Base-by-base conservation (phyloP, 2,888 invertebrate genomes). In the Tinea semifulvella region DNA sequence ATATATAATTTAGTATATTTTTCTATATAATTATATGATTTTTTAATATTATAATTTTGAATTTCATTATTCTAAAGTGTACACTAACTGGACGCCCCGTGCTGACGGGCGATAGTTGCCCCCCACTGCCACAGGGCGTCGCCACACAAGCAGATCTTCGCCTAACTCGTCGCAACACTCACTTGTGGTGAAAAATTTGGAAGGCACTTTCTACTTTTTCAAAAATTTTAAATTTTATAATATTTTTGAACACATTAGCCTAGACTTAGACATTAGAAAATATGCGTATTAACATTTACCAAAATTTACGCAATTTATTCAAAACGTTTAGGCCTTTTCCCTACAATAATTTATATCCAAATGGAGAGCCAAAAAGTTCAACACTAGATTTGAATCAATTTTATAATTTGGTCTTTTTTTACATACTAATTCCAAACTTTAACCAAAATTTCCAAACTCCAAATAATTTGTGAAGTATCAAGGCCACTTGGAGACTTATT, bases 131-230 rank as follows among this genome's bases (percentile, higher is more conserved):
- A n/a, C n/a, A n/a, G n/a, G n/a, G n/a, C n/a, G n/a, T n/a, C 62
- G 53, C 36, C 3, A 3, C 18, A 36, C 65, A 57, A 54, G 56
- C 61, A 63, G 61, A 60, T 61, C 66, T 59, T 72, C 84, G 85
- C 83, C 85, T 75, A 74, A 72, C 67, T 65, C 61, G 67, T 67
- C 73, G 85, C 85, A 77, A 84, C 84, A 82, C 83, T 84, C 74
- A 75, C 69, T 75, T 73, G n/a, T 81, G 80, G 80, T 81, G 80
- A 79, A 80, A 77, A 77, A 77, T 82, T 84, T 88, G 88, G 88
- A 89, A 89, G 89, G 89, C 89, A 89, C 89, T 89, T 89, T 86
- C 88, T 88, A 88, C 88, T 83, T 85, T 83, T 84, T 83, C 66
- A 72, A 77, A 77, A 73, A 68, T 69, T 77, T 75, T 67, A 61